Conservation (phyloP, 2,888 invertebrate genomes). For the Pyrocoelia pectoralis region DNA sequence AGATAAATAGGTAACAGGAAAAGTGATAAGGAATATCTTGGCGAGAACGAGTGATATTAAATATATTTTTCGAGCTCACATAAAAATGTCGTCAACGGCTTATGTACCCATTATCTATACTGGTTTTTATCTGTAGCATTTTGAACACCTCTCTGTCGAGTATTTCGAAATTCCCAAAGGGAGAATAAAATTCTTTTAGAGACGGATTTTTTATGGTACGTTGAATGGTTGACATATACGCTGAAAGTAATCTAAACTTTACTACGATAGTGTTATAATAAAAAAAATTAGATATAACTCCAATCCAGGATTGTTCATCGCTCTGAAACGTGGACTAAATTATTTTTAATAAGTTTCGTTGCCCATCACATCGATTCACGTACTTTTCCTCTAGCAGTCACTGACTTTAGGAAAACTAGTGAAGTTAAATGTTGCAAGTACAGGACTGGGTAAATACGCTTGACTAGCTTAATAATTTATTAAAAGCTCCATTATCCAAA, state of each 20-base stretch:
- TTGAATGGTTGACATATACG: conserved; percentile 3
- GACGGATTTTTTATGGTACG: conserved; percentile 14
- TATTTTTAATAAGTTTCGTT: no score
- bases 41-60: conserved; percentile 13
- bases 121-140: conserved; percentile 27
- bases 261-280: conserved; percentile 1
- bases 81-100: conserved; percentile 27
- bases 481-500: no score
- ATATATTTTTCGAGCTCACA: conserved; percentile 21
- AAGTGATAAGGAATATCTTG: conserved; percentile 17
- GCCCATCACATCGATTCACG: no score
- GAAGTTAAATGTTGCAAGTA: no score
- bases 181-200: conserved; percentile 20
- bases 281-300: background rate
- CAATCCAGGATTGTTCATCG: background rate
- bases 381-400: no score
- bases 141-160: conserved; percentile 26
- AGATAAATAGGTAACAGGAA: conserved; percentile 1
- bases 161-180: conserved; percentile 18
- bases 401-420: no score
- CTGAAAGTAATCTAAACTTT: conserved; percentile 6
- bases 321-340: background rate
- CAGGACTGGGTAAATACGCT: no score
- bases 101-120: conserved; percentile 27
- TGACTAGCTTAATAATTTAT: no score